Evolutionary conservation across 2,888 invertebrate species (phyloP).

Genomic region (Hypomecis punctinalis): DNA sequence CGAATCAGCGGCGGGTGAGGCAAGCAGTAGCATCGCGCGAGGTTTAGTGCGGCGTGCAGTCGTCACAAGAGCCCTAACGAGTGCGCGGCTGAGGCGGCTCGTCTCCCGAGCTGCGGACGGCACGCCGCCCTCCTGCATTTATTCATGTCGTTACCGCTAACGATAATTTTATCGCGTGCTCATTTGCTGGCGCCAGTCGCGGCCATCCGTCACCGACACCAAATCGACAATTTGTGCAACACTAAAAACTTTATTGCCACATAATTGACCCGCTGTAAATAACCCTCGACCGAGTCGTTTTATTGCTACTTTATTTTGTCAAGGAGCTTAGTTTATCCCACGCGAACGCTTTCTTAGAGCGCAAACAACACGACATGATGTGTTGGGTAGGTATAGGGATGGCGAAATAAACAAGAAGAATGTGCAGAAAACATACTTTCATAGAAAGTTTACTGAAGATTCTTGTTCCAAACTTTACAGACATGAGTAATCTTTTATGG

Average conservation of each 20-base stretch:
- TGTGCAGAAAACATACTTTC: conserved; percentile 23
- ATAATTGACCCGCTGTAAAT: conserved; percentile 81
- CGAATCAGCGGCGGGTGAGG: too few species aligned
- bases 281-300: conserved; percentile 63
- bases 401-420: conserved; percentile 18
- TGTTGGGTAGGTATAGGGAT: conserved; percentile 10
- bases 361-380: conserved; percentile 30
- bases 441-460: conserved; percentile 20
- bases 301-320: conserved; percentile 63
- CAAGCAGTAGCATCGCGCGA: too few species aligned
- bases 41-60: conserved; percentile 47
- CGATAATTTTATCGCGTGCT: conserved; percentile 86
- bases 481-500: conserved; percentile 16
- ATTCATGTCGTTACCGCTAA: conserved; percentile 86
- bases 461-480: conserved; percentile 17
- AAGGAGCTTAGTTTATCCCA: conserved; percentile 38
- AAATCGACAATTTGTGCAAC: conserved; percentile 83
- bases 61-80: conserved; percentile 79
- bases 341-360: conserved; percentile 22
- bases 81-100: conserved; percentile 56
- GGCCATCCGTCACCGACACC: conserved; percentile 81
- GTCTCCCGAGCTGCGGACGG: conserved; percentile 60
- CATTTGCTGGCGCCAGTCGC: conserved; percentile 83
- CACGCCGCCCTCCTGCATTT: conserved; percentile 83
- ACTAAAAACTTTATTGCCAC: conserved; percentile 83